These are phyloP conservation scores for Vanessa tameamea DNA, from an alignment of 1,140 invertebrate genomes.

Conservation along the genomic window DNA sequence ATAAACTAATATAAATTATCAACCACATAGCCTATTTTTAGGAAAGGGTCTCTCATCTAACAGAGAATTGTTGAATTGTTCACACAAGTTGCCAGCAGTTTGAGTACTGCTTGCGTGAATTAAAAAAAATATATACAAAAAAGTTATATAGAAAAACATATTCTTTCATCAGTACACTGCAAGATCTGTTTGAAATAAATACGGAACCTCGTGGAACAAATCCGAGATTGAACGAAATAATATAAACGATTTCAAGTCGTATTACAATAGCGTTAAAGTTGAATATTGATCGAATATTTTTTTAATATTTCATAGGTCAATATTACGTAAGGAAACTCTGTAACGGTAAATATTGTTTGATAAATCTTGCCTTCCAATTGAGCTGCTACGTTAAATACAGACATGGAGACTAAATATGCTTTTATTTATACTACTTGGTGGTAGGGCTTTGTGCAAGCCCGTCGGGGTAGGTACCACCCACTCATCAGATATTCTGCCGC, in stretches of 20 bases:
- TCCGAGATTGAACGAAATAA: background rate
- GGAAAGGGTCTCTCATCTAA: too few species aligned
- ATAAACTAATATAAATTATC: too few species aligned
- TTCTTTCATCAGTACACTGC: background rate
- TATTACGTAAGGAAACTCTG: constrained; percentile 1
- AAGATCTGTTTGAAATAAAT: constrained; percentile 8
- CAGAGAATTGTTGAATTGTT: too few species aligned
- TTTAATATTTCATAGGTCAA: constrained; percentile 4
- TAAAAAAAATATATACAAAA: too few species aligned
- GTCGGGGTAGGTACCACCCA: too few species aligned
- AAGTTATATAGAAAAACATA: background rate
- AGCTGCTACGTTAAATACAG: background rate
- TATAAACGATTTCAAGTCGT: background rate
- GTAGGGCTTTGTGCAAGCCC: too few species aligned
- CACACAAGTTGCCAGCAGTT: too few species aligned
- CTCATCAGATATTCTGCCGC: too few species aligned
- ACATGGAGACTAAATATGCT: background rate
- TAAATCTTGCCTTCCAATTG: background rate
- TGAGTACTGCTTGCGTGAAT: too few species aligned
- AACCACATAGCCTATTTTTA: too few species aligned
- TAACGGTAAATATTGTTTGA: constrained; percentile 1
- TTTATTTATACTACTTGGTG: too few species aligned
- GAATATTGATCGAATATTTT: background rate
- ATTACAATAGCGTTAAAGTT: background rate
- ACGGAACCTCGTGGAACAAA: constrained; percentile 4